These are phyloP conservation scores for Xanthorhoe spadicearia DNA, from an alignment of 2,888 invertebrate genomes.

Conservation along the genomic window DNA sequence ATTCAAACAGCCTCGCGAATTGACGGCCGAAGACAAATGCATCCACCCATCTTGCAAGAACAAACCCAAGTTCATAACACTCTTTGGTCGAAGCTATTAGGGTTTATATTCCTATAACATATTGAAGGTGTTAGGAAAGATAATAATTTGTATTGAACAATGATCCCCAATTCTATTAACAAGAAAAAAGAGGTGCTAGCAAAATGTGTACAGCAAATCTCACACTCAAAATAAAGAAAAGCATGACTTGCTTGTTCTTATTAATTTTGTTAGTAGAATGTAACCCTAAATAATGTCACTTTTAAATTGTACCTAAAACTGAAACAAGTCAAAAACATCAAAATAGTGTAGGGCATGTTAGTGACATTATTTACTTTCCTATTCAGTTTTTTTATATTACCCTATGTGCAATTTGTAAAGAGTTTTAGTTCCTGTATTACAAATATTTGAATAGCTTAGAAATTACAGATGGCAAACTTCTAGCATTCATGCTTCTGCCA, in stretches of 20 bases:
- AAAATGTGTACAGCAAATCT: not conserved
- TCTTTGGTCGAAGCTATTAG: slow-evolving; percentile 98
- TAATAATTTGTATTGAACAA: not conserved
- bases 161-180: not conserved
- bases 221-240: not conserved
- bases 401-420: slow-evolving; percentile 34
- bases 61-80: slow-evolving; percentile 92
- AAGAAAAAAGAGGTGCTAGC: not conserved
- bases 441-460: not conserved
- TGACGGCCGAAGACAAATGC: slow-evolving; percentile 88
- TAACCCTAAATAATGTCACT: not conserved
- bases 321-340: too few species aligned
- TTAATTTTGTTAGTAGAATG: not conserved
- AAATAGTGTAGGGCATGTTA: too few species aligned
- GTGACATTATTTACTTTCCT: not conserved
- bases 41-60: slow-evolving; percentile 93
- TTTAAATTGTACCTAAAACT: not conserved
- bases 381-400: slow-evolving; percentile 4
- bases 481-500: too few species aligned
- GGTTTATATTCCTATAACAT: not conserved
- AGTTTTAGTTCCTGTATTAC: slow-evolving; percentile 19
- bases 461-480: too few species aligned
- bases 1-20: slow-evolving; percentile 91
- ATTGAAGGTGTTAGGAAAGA: not conserved
- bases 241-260: not conserved